Percentiles rank a stretch among this genome's conserved stretches.
Conservation (phyloP, 2,888 invertebrate species). For the Tenthredo amoena region DNA sequence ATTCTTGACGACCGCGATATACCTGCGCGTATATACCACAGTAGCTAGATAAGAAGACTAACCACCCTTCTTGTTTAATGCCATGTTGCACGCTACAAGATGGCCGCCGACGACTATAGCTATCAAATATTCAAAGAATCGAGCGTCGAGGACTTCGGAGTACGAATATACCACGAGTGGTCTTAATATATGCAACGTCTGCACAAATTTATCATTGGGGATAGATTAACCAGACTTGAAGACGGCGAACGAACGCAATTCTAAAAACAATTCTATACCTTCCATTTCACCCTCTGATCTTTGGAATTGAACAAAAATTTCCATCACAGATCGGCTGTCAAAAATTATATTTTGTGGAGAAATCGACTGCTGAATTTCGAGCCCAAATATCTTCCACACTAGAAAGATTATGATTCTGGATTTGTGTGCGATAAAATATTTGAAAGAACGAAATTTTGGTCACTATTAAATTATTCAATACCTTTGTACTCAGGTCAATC, state of each 20-base stretch:
- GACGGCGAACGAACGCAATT: not conserved
- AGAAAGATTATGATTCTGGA: too few relatives aligned
- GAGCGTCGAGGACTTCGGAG: constrained; percentile 40
- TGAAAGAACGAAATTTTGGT: too few relatives aligned
- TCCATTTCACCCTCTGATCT: not conserved
- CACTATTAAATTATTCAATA: too few relatives aligned
- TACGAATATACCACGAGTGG: not conserved
- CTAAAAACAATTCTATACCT: not conserved
- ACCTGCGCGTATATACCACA: constrained; percentile 49
- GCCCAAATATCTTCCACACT: too few relatives aligned
- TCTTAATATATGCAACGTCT: constrained; percentile 18
- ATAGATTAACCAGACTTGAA: not conserved
- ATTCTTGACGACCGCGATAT: constrained; percentile 62
- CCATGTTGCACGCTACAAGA: constrained; percentile 69
- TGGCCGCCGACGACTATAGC: constrained; percentile 65
- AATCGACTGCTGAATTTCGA: too few relatives aligned
- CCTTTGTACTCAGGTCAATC: too few relatives aligned
- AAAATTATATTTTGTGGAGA: too few relatives aligned
- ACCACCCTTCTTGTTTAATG: constrained; percentile 74
- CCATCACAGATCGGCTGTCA: too few relatives aligned
- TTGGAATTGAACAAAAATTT: not conserved
- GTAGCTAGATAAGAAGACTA: constrained; percentile 69
- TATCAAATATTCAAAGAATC: constrained; percentile 70
- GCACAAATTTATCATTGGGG: not conserved
- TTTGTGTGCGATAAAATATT: too few relatives aligned